These are phyloP conservation scores for Homarus gammarus DNA, from an alignment of 2,888 invertebrate species.

Conservation along the genomic window DNA sequence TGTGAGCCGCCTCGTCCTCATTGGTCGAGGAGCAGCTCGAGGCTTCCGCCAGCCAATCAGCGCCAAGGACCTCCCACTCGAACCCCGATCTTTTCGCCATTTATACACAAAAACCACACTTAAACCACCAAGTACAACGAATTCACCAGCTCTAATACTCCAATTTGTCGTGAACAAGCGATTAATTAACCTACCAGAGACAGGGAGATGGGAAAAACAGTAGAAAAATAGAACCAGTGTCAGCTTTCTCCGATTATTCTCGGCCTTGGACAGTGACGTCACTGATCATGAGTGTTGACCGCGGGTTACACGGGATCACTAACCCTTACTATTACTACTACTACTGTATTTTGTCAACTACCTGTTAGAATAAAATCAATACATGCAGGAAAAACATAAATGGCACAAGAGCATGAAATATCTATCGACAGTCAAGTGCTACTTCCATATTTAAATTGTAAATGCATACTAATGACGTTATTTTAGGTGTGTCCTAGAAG, in stretches of 20 bases:
- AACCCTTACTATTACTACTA: too few relatives aligned
- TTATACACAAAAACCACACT: slow-evolving; percentile 10
- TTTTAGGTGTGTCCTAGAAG: too few relatives aligned
- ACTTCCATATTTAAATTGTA: too few relatives aligned
- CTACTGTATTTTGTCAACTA: too few relatives aligned
- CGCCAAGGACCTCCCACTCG: slow-evolving; percentile 71
- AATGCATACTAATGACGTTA: too few relatives aligned
- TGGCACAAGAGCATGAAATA: too few relatives aligned
- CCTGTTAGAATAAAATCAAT: too few relatives aligned
- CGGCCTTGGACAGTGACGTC: slow-evolving; percentile 65
- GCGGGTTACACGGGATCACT: slow-evolving; percentile 24
- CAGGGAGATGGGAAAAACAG: slow-evolving; percentile 27
- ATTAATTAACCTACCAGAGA: slow-evolving; percentile 43
- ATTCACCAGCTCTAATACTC: neutral
- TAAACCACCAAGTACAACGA: neutral
- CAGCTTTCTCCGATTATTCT: slow-evolving; percentile 72
- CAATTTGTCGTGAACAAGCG: slow-evolving; percentile 18
- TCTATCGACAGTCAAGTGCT: too few relatives aligned
- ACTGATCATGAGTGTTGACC: slow-evolving; percentile 46
- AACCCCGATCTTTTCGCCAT: slow-evolving; percentile 54
- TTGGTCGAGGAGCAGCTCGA: slow-evolving; percentile 73
- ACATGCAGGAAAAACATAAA: too few relatives aligned
- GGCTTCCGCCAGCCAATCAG: slow-evolving; percentile 68
- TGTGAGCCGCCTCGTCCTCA: slow-evolving; percentile 61
- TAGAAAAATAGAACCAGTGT: slow-evolving; percentile 54